These are phyloP conservation scores for Myotis vivesi DNA, from an alignment of 2,797 vertebrate genomes.

Conservation along the genomic window DNA sequence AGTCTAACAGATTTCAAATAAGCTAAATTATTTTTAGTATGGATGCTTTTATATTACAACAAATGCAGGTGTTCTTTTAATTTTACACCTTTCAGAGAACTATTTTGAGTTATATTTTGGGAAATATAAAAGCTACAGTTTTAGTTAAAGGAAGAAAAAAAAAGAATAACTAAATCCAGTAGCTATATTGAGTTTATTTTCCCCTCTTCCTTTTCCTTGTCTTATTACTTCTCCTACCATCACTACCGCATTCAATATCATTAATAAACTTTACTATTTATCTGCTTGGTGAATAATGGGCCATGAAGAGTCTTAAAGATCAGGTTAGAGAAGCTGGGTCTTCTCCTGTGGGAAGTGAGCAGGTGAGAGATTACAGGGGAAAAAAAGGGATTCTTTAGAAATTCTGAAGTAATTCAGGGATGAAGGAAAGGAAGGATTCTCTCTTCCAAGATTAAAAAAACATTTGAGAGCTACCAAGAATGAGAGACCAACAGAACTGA, in stretches of 20 bases:
- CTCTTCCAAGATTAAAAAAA: not conserved
- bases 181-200: not conserved
- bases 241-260: not conserved
- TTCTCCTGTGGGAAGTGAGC: not conserved
- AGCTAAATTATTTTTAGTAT: not conserved
- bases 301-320: not conserved
- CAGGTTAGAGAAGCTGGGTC: not conserved
- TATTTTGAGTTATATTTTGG: not conserved
- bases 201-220: not conserved
- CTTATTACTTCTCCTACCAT: constrained; percentile 50
- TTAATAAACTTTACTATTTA: not conserved
- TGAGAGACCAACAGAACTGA: not conserved
- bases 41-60: not conserved
- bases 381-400: not conserved
- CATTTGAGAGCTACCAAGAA: not conserved
- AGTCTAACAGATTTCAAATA: not conserved
- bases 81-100: not conserved
- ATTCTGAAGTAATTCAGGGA: not conserved
- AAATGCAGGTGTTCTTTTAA: not conserved
- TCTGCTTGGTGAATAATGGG: not conserved
- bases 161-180: not conserved
- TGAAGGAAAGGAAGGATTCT: not conserved
- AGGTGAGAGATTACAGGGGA: not conserved
- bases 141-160: not conserved
- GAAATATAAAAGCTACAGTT: not conserved